Evolutionary conservation across 2,888 invertebrate genomes (phyloP), one percentile per base, ranked within the genome.

Genomic region (Oxycera nigricornis): DNA sequence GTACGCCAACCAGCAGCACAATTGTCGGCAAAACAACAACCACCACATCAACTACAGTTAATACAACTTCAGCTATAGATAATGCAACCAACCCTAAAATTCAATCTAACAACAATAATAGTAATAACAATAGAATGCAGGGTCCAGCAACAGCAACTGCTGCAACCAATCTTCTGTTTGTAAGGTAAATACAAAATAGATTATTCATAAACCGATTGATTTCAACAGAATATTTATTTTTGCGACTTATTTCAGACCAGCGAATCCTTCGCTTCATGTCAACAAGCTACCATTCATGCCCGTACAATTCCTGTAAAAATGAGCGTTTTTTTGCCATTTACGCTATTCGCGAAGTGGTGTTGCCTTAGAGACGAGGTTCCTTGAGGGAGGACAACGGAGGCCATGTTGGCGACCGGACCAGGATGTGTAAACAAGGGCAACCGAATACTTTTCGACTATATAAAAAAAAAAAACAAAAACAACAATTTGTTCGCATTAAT

Each of bases 241-340:
- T 22, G 17, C 17, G 14, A 39, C 46, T 28, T 52, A 50, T 73
- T 65, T 11, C 50, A 84, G 83, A 80, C 81, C 83, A 79, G 80
- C 81, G 80, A 82, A 82, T 81, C 79, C 82, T 80, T 81, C 82
- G 81, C 80, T 82, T 78, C 82, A 83, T 79, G 81, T 83, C 80
- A 82, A 82, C 80, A 83, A 83, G 82, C 80, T 83, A 81, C 81
- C 83, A 79, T 83, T 82, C 80, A 80, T 84, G 80, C 82, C 83
- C 79, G 82, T 84, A 81, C 84, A 83, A 81, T 83, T 83, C 80
- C 80, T 82, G 79, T 83, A 80, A 81, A 76, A 46, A n/a, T n/a
- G n/a, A n/a, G n/a, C n/a, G n/a, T n/a, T n/a, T n/a, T 14, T 46
- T 46, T 46, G 46, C 17, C 46, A 46, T 17, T 3, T 46, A 46